Evolutionary conservation across 2,797 vertebrate genomes (phyloP), one percentile per base, ranked within the genome.

Genomic region (Urosaurus nigricauda): DNA sequence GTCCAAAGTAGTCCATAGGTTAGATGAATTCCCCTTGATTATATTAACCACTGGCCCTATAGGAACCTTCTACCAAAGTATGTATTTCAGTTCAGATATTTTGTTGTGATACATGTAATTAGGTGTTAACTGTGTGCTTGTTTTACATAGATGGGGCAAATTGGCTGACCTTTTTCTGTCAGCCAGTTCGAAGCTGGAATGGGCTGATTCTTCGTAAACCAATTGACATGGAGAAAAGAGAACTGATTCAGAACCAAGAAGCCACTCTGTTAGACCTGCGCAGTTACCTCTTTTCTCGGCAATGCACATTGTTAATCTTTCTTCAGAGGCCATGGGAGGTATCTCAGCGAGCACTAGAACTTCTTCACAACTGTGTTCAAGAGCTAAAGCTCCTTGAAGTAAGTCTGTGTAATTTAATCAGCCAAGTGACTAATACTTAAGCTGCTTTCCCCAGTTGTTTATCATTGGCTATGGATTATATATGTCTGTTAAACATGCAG

Each of bases 211-310:
- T 99, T 21, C 97, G 99, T 58, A 97, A 98, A 47, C 99, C 99
- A 19, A 99, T 99, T 73, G 99, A 99, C 94, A 99, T 99, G 99
- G 98, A 99, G 96, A 99, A 99, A 95, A 97, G 99, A 29, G 98
- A 98, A 12, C 93, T 98, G 87, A 98, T 99, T 83, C 99, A 99
- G 97, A 97, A 95, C 13, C 97, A 98, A 24, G 98, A 98, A 90
- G 98, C 98, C 81, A 98, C 98, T 63, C 96, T 99, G 88, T 94
- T 99, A 90, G 98, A 99, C 92, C 96, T 99, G 94, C 98, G 99
- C 60, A 99, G 98, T 94, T 99, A 99, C 96, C 97, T 99, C 14
- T 99, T 99, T 95, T 99, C 99, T 3, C 98, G 99, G 35, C 99
- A 99, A 97, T 99, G 99, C 96, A 99, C 99, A 0, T 95, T 99